Percentiles rank a stretch among this genome's conserved stretches.
These are phyloP conservation scores for Idris sp. DNA, from an alignment of 1,140 invertebrate genomes.

Conservation along the genomic window DNA sequence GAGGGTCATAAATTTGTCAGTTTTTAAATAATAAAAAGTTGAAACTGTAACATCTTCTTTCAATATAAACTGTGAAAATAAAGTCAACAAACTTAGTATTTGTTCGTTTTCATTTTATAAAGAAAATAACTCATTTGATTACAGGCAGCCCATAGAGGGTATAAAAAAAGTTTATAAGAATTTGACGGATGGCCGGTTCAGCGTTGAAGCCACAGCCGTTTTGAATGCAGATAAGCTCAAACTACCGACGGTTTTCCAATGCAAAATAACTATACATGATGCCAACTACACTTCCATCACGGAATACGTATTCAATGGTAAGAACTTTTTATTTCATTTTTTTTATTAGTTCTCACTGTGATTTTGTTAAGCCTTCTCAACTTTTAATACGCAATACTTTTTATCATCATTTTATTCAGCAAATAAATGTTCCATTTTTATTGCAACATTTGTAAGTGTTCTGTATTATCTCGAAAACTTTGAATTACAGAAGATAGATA, in stretches of 20 bases:
- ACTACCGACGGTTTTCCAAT: conserved; percentile 82
- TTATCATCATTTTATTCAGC: conserved; percentile 31
- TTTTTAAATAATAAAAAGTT: too few relatives aligned
- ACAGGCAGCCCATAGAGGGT: conserved; percentile 59
- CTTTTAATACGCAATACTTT: conserved; percentile 33
- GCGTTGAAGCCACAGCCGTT: conserved; percentile 67
- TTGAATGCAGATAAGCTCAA: conserved; percentile 79
- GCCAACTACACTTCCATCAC: conserved; percentile 82
- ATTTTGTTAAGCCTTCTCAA: conserved; percentile 35
- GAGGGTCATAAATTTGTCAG: too few relatives aligned
- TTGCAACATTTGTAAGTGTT: too few relatives aligned
- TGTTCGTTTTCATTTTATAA: too few relatives aligned
- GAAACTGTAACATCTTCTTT: too few relatives aligned
- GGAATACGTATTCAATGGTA: conserved; percentile 80
- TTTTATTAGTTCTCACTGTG: conserved; percentile 30
- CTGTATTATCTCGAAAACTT: too few relatives aligned
- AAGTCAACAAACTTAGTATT: too few relatives aligned
- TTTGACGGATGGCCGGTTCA: conserved; percentile 70
- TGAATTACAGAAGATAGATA: too few relatives aligned
- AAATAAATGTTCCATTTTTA: conserved; percentile 31
- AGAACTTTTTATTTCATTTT: conserved; percentile 59
- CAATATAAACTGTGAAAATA: too few relatives aligned
- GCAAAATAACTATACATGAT: conserved; percentile 81
- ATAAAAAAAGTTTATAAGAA: conserved; percentile 61
- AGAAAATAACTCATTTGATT: too few relatives aligned